Conservation (phyloP, 1,140 invertebrate species). For the Grapholita molesta region DNA sequence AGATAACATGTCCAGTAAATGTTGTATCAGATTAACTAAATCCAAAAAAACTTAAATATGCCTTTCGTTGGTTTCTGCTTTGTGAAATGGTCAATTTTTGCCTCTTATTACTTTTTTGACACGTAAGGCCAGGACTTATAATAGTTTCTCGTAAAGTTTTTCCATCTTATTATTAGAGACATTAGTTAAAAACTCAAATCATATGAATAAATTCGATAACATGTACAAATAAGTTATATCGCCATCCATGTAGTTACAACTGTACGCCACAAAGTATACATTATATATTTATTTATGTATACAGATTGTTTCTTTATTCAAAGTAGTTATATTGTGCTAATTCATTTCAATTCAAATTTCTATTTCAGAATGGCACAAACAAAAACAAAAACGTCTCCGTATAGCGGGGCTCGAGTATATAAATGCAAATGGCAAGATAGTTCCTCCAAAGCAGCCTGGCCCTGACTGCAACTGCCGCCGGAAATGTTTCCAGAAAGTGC, state of each 20-base stretch:
- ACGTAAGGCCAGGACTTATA: slow-evolving; percentile 40
- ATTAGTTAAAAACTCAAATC: neutral
- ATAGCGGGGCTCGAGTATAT: slow-evolving; percentile 78
- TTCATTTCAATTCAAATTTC: neutral
- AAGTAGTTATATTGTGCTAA: neutral
- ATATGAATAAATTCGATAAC: neutral
- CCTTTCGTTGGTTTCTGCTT: neutral
- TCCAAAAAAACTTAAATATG: neutral
- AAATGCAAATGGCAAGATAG: slow-evolving; percentile 78
- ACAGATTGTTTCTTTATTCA: neutral
- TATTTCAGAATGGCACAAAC: slow-evolving; percentile 79
- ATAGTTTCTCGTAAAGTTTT: slow-evolving; percentile 22
- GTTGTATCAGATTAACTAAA: neutral
- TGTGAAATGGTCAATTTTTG: slow-evolving; percentile 39
- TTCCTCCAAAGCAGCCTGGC: slow-evolving; percentile 75
- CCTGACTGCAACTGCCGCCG: slow-evolving; percentile 78
- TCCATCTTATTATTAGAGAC: neutral
- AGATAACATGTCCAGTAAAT: neutral
- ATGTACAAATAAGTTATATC: neutral
- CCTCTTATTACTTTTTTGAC: slow-evolving; percentile 72
- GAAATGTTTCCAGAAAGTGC: slow-evolving; percentile 76
- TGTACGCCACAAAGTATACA: neutral
- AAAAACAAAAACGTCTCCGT: slow-evolving; percentile 78
- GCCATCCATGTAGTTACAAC: neutral
- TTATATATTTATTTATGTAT: neutral